Conservation (phyloP, 2,113 vertebrate species). For the Eclectus roratus region DNA sequence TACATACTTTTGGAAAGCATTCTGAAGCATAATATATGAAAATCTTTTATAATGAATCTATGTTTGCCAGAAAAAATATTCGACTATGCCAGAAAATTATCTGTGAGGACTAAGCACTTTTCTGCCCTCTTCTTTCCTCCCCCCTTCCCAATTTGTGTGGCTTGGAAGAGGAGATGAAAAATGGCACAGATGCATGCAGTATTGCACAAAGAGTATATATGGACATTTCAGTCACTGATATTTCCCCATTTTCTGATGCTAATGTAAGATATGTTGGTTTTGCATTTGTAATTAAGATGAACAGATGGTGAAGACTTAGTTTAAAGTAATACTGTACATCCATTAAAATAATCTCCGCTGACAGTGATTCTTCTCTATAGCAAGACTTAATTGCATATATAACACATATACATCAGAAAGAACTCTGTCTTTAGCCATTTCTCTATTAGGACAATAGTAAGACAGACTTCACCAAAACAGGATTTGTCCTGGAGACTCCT, state of each 20-base stretch:
- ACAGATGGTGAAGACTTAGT: slow-evolving; percentile 78
- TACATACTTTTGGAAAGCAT: slow-evolving; percentile 59
- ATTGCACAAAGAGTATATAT: slow-evolving; percentile 75
- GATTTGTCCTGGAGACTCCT: slow-evolving; percentile 59
- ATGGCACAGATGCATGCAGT: slow-evolving; percentile 74
- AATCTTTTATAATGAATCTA: slow-evolving; percentile 72
- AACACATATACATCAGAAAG: slow-evolving; percentile 74
- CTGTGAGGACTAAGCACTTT: slow-evolving; percentile 56
- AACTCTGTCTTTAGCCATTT: slow-evolving; percentile 65
- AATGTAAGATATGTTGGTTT: slow-evolving; percentile 79
- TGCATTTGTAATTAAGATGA: slow-evolving; percentile 82
- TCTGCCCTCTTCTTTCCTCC: slow-evolving; percentile 33
- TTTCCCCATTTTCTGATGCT: slow-evolving; percentile 79
- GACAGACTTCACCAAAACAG: slow-evolving; percentile 58
- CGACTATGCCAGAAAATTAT: slow-evolving; percentile 63
- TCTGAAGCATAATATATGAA: slow-evolving; percentile 55
- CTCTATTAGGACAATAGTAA: slow-evolving; percentile 68
- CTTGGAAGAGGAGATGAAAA: slow-evolving; percentile 49
- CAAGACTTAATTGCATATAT: slow-evolving; percentile 78
- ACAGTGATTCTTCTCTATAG: slow-evolving; percentile 73
- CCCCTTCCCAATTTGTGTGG: slow-evolving; percentile 61
- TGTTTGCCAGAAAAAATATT: slow-evolving; percentile 68
- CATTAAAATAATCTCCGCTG: slow-evolving; percentile 82
- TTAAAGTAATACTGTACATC: slow-evolving; percentile 80
- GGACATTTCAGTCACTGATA: slow-evolving; percentile 76